Evolutionary conservation across 2,113 vertebrate species (phyloP).

Genomic region (Lophura nycthemera): DNA sequence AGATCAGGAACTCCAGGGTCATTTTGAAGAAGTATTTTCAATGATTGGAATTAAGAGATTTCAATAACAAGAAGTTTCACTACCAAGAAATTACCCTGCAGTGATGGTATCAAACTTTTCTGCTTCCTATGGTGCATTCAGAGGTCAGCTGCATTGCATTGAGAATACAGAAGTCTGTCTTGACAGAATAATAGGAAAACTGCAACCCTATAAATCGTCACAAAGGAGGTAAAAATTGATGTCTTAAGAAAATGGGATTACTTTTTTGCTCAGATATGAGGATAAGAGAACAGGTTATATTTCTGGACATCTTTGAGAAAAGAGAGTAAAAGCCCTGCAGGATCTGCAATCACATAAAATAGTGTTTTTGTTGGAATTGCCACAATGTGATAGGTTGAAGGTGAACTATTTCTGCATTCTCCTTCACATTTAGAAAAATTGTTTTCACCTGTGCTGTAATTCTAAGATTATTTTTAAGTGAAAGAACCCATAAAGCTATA

Average conservation of each 20-base stretch:
- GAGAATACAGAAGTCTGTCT: conserved; percentile 2
- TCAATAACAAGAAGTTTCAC: neutral
- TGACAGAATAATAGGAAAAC: conserved; percentile 21
- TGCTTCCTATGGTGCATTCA: conserved; percentile 7
- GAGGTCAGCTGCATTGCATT: conserved; percentile 25
- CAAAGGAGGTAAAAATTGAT: neutral
- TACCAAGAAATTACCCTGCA: conserved; percentile 28
- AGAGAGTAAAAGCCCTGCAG: neutral
- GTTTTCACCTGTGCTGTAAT: neutral
- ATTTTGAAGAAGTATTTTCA: conserved; percentile 27
- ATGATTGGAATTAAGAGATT: conserved; percentile 32
- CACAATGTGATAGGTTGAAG: neutral
- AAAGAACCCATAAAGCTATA: neutral
- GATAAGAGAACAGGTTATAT: neutral
- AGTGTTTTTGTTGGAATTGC: neutral
- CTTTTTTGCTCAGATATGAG: neutral
- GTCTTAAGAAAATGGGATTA: conserved; percentile 24
- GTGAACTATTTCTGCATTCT: neutral
- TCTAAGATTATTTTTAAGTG: neutral
- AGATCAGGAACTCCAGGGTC: neutral
- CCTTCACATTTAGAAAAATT: neutral
- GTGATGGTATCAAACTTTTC: conserved; percentile 32
- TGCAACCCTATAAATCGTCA: conserved; percentile 20
- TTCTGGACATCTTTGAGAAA: conserved; percentile 6
- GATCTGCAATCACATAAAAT: neutral